Conservation (phyloP, 2,888 invertebrate species). For the Cheilosia grossa region DNA sequence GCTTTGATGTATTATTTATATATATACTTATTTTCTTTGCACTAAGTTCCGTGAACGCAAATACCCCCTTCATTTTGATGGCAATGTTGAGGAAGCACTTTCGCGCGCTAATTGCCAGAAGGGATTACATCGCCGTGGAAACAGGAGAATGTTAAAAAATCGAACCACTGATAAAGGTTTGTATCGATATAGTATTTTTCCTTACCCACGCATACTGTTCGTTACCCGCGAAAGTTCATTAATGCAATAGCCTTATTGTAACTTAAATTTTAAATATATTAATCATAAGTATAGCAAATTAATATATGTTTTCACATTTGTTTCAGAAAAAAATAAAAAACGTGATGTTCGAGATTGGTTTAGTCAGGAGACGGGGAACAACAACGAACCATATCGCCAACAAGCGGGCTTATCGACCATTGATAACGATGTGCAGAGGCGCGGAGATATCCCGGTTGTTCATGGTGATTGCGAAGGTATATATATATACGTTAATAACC, state of each 20-base stretch:
- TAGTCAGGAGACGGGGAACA: conserved; percentile 77
- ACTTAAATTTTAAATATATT: too few relatives aligned
- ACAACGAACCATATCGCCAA: conserved; percentile 79
- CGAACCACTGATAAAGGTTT: conserved; percentile 82
- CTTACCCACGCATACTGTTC: too few relatives aligned
- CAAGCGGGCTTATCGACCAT: conserved; percentile 79
- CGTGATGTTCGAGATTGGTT: conserved; percentile 83
- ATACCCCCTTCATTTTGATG: conserved; percentile 83
- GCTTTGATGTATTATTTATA: not conserved
- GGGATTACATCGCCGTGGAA: conserved; percentile 80
- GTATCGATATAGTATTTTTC: not conserved
- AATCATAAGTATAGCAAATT: too few relatives aligned
- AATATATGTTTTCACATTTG: not conserved
- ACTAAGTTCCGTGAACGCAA: conserved; percentile 82
- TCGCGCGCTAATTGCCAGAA: conserved; percentile 83
- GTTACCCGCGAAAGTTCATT: too few relatives aligned
- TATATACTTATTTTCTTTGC: not conserved
- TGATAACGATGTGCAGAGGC: conserved; percentile 82
- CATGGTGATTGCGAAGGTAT: conserved; percentile 86
- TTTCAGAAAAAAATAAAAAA: conserved; percentile 83
- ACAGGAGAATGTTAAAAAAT: conserved; percentile 81
- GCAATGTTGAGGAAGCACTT: conserved; percentile 81
- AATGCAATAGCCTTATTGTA: too few relatives aligned
- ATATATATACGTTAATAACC: not conserved
- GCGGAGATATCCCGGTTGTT: conserved; percentile 88